Conservation (phyloP, 2,113 vertebrate species). For the Peucedramus taeniatus region DNA sequence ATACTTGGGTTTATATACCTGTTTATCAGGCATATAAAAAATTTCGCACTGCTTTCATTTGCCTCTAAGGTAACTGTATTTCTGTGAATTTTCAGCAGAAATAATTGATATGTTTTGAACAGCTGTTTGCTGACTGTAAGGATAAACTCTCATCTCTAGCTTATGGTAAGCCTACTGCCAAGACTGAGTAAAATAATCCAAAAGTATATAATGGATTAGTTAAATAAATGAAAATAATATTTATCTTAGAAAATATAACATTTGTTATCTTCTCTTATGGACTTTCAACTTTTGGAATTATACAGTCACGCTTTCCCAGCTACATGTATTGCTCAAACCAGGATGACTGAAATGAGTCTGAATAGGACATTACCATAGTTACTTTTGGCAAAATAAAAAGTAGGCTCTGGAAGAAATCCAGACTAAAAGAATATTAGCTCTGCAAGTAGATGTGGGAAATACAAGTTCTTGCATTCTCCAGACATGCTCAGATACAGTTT, state of each 20-base stretch:
- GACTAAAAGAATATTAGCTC: neutral
- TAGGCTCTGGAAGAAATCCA: neutral
- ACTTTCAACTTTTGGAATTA: neutral
- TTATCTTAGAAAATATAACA: neutral
- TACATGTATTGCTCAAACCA: neutral
- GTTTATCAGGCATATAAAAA: neutral
- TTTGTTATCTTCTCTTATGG: neutral
- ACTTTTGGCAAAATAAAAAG: neutral
- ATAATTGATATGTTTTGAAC: neutral
- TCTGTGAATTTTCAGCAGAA: neutral
- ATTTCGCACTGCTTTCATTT: neutral
- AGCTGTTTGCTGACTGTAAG: neutral
- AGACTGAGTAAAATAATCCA: neutral
- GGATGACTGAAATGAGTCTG: neutral
- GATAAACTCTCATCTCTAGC: neutral
- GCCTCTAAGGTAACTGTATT: neutral
- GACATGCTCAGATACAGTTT: neutral
- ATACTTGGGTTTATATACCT: neutral
- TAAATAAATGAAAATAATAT: neutral
- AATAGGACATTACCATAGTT: neutral
- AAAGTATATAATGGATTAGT: neutral
- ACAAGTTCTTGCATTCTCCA: neutral
- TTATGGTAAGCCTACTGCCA: neutral
- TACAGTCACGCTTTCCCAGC: neutral
- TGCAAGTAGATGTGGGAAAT: conserved; percentile 33